Conservation (phyloP, 2,888 invertebrate genomes). For the Machimus atricapillus region DNA sequence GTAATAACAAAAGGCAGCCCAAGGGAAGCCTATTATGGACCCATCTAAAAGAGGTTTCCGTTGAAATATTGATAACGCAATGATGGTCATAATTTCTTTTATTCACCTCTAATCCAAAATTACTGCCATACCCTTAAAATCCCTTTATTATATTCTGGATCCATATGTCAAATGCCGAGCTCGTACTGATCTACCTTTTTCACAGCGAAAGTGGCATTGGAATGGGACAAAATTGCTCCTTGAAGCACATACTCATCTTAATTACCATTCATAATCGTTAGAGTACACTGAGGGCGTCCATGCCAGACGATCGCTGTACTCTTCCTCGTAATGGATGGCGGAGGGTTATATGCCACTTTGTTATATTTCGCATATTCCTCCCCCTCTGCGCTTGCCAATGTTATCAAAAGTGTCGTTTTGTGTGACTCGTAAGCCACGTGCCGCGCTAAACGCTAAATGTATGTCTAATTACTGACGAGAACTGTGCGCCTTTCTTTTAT, state of each 20-base stretch:
- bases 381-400: background rate
- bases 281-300: constrained; percentile 37
- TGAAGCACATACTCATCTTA: constrained; percentile 44
- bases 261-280: constrained; percentile 48
- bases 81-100: constrained; percentile 38
- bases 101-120: constrained; percentile 33
- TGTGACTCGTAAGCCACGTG: constrained; percentile 39
- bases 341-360: background rate
- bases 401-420: constrained; percentile 42
- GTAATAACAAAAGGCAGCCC: background rate
- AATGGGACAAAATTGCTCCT: constrained; percentile 36
- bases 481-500: background rate
- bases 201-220: background rate
- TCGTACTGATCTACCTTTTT: background rate
- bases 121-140: constrained; percentile 9
- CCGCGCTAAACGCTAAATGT: constrained; percentile 41
- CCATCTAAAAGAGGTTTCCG: background rate
- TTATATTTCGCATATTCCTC: background rate
- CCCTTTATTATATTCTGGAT: constrained; percentile 40
- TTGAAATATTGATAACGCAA: constrained; percentile 30
- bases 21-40: background rate
- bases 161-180: constrained; percentile 29
- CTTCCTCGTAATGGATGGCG: background rate
- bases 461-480: constrained; percentile 39
- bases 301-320: background rate